Evolutionary conservation across 2,888 invertebrate species (phyloP).

Genomic region (Drosophila eohydei): DNA sequence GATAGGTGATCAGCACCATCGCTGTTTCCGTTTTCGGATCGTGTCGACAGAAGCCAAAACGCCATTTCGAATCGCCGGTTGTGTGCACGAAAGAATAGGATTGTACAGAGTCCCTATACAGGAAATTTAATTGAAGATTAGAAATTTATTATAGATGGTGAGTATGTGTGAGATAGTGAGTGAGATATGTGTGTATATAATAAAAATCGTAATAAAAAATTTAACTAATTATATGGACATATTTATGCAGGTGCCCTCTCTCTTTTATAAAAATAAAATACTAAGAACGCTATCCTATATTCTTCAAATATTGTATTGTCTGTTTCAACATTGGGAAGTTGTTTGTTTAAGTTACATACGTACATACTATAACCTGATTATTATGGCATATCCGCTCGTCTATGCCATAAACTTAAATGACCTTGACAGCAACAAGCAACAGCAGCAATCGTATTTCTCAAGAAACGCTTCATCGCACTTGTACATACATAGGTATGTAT

Average conservation of each 20-base stretch:
- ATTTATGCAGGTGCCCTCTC: background rate
- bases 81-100: conserved; percentile 99
- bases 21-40: conserved; percentile 95
- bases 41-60: conserved; percentile 98
- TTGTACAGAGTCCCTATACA: conserved; percentile 91
- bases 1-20: conserved; percentile 92
- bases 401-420: conserved; percentile 33
- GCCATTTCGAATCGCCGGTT: conserved; percentile 97
- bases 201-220: too few species aligned
- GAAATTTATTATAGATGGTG: background rate
- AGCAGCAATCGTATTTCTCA: conserved; percentile 14
- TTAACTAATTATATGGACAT: too few species aligned
- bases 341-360: background rate
- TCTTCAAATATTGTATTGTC: background rate
- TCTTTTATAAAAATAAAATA: background rate
- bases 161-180: too few species aligned
- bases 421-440: conserved; percentile 38
- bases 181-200: background rate
- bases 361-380: conserved; percentile 14
- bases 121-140: conserved; percentile 16
- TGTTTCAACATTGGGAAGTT: background rate
- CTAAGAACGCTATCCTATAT: background rate
- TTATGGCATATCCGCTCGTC: conserved; percentile 39
- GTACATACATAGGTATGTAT: background rate
- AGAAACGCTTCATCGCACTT: conserved; percentile 45